Base-by-base conservation (phyloP, 1,140 invertebrate species). In the Acromyrmex charruanus region DNA sequence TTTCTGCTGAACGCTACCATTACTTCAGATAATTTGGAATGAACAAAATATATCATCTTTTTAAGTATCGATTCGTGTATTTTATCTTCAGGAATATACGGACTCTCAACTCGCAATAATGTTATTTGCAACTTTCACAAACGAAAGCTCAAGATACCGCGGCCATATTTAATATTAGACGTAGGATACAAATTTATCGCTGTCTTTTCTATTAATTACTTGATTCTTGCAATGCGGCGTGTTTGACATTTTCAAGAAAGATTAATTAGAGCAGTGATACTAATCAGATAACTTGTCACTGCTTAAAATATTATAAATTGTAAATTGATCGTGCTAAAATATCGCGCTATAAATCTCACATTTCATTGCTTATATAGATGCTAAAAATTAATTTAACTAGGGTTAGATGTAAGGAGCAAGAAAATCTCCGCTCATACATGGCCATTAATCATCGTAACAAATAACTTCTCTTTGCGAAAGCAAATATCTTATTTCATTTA, bases 401-500 rank as follows among this genome's bases (percentile, higher is more conserved):
- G 65, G n/a, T 71, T 12, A 44, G 16, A 44, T 12, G n/a, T 12
- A 10, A 58, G 51, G 6, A 14, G 69, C 25, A 31, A 80, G 63
- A 59, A 80, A 65, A 66, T 66, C 63, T 21, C 6, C 14, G 39
- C n/a, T 58, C 28, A 44, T 16, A 44, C 21, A 51, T 68, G 31
- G 31, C 21, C 51, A 81, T 81, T 81, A 81, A 81, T 81, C 66
- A 71, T 16, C 58, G 39, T 65, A 31, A 21, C 59, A 18, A 49
- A 79, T 65, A 79, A 65, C 66, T 72, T 44, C 10, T 21, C 21
- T 69, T 72, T 71, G 51, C 51, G 31, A 81, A 72, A 58, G 49
- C 21, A 81, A 71, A 72, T 71, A 72, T 81, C 66, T 58, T 28
- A 71, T 44, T 81, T 72, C 49, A 81, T 59, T 58, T 58, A 58